Conservation (phyloP, 2,113 vertebrate species). For the Onychorhynchus coronatus region DNA sequence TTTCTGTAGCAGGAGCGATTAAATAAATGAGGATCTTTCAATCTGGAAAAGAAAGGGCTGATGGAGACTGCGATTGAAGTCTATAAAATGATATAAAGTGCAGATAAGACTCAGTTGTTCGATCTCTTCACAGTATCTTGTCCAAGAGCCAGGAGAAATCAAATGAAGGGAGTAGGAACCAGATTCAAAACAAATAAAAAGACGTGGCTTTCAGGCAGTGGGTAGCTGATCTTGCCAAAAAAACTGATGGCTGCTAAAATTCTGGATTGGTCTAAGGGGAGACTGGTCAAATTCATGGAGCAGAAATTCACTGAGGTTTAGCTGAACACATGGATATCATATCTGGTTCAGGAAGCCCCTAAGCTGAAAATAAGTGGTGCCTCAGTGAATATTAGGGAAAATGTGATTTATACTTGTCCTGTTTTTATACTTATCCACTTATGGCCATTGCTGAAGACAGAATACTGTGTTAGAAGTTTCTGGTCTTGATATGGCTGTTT, state of each 20-base stretch:
- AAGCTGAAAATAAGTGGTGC: neutral
- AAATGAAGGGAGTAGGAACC: neutral
- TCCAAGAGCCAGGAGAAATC: slow-evolving; percentile 22
- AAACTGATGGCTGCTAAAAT: slow-evolving; percentile 3
- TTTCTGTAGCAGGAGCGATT: neutral
- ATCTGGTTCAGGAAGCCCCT: neutral
- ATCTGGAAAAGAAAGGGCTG: neutral
- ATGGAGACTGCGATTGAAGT: neutral
- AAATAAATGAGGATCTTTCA: neutral
- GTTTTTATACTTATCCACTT: neutral
- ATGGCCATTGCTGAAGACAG: neutral
- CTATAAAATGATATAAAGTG: neutral
- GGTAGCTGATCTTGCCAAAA: neutral
- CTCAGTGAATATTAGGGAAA: neutral
- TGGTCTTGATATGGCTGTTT: neutral
- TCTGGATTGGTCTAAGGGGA: neutral
- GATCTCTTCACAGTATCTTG: neutral
- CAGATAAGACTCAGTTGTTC: slow-evolving; percentile 29
- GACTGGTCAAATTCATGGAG: neutral
- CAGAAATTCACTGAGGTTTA: neutral
- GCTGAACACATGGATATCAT: neutral
- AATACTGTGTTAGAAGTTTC: neutral
- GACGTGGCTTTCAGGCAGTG: neutral
- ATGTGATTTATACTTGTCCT: neutral
- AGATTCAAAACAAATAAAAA: slow-evolving; percentile 17